Base-by-base conservation (phyloP, 1,140 invertebrate species). In the Ooceraea biroi region DNA sequence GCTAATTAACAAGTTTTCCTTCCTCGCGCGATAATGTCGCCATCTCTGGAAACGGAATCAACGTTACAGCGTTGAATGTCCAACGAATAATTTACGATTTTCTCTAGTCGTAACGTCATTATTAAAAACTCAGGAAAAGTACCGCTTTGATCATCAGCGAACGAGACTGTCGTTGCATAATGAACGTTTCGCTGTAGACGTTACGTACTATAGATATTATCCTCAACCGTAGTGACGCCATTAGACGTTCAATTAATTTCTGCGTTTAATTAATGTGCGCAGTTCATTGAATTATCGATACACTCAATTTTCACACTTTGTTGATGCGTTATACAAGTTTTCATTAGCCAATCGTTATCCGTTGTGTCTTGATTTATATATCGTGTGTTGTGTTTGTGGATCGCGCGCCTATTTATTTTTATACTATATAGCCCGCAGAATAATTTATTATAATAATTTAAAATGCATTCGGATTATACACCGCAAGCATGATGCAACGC, bases 201-300 rank as follows among this genome's bases (percentile, higher is more conserved):
- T 55, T 66, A 12, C 44, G 22, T 25, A 44, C 44, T 66, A 83
- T 36, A 86, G 50, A 83, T 73, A 30, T 25, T 65, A 69, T 58
- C 46, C 8, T 82, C 7, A 55, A 46, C 58, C 63, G 44, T 25
- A 19, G 74, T 14, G 65, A 76, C 36, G 63, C 46, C 55, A 83
- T 88, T 85, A 84, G 76, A 71, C 19, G 55, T 77, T 77, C 55
- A 78, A 85, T 88, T 88, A 85, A 77, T 82, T 27, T 88, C 73
- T 88, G 46, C 55, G 36, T 36, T 36, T 68, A 63, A 36, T 36
- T 80, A 83, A 88, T 48, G 58, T 50, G 82, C n/a, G 14, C 8
- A 41, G 48, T 83, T 69, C n/a, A 48, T 71, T 48, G 27, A 55
- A 57, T 66, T 57, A 80, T 48, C 68, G 58, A 44, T 46, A 12